phyloP scores from a whole-genome alignment of 2,888 invertebrate species.

The Coenonympha glycerion region DNA sequence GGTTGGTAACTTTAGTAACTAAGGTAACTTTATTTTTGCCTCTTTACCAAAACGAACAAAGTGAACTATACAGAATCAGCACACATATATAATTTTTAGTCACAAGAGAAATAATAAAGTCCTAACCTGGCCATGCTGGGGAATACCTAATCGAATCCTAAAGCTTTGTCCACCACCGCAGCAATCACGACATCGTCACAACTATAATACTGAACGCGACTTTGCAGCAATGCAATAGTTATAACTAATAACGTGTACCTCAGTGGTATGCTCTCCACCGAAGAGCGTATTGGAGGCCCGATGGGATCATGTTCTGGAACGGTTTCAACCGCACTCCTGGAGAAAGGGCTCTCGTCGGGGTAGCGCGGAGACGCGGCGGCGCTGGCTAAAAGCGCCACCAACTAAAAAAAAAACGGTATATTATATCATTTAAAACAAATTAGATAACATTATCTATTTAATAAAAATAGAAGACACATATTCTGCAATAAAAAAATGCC shows the following conservation, averaged over 20 bases:
- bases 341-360: conserved; percentile 43
- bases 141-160: too few relatives aligned
- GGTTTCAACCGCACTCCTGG: conserved; percentile 58
- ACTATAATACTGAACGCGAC: too few relatives aligned
- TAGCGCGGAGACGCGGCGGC: conserved; percentile 51
- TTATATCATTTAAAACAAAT: conserved; percentile 7
- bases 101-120: too few relatives aligned
- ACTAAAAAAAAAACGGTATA: conserved; percentile 35
- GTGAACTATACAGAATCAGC: too few relatives aligned
- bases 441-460: conserved; percentile 9
- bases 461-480: conserved; percentile 17
- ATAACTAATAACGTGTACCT: conserved; percentile 43
- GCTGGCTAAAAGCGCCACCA: conserved; percentile 45
- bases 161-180: too few relatives aligned
- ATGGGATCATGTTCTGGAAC: conserved; percentile 60
- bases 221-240: too few relatives aligned
- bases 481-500: conserved; percentile 26
- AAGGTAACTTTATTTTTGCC: too few relatives aligned
- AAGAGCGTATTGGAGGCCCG: conserved; percentile 79
- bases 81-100: too few relatives aligned
- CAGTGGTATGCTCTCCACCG: conserved; percentile 83
- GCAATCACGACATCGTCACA: too few relatives aligned
- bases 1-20: too few relatives aligned
- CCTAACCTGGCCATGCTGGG: too few relatives aligned
- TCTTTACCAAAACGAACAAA: too few relatives aligned